These are phyloP conservation scores for Masticophis lateralis DNA, from an alignment of 2,797 vertebrate genomes.

Conservation along the genomic window DNA sequence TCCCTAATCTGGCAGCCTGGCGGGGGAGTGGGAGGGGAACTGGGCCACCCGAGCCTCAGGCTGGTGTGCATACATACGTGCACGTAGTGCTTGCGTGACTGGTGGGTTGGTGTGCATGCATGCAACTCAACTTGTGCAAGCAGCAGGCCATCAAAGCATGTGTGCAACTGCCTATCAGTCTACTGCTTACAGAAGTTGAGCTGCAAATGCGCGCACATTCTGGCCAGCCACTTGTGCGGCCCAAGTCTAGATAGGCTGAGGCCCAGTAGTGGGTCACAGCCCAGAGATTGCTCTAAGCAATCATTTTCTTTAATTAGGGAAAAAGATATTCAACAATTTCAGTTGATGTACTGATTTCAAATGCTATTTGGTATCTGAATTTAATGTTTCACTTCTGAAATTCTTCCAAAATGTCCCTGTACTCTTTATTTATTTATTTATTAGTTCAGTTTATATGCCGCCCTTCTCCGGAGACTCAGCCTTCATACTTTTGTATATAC, in stretches of 20 bases:
- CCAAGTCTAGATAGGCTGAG: background rate
- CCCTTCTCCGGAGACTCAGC: too few relatives aligned
- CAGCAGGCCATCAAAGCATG: too few relatives aligned
- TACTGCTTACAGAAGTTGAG: background rate
- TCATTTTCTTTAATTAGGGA: conserved; percentile 3
- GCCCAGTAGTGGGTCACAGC: too few relatives aligned
- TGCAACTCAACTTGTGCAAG: background rate
- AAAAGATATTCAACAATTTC: background rate
- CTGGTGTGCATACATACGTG: background rate
- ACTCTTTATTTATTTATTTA: background rate
- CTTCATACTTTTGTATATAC: too few relatives aligned
- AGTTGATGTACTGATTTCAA: background rate
- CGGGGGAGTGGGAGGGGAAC: background rate
- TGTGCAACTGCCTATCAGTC: background rate
- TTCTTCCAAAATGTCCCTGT: background rate
- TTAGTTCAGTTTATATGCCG: too few relatives aligned
- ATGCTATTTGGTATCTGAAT: background rate
- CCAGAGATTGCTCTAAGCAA: background rate
- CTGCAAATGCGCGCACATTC: background rate
- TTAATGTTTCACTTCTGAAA: background rate
- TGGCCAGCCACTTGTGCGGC: background rate
- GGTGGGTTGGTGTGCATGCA: background rate
- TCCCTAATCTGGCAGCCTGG: background rate
- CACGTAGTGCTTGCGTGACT: background rate
- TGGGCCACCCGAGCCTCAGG: background rate